Base-by-base conservation (phyloP, 2,113 vertebrate species). In the Pachycephala philippinensis region DNA sequence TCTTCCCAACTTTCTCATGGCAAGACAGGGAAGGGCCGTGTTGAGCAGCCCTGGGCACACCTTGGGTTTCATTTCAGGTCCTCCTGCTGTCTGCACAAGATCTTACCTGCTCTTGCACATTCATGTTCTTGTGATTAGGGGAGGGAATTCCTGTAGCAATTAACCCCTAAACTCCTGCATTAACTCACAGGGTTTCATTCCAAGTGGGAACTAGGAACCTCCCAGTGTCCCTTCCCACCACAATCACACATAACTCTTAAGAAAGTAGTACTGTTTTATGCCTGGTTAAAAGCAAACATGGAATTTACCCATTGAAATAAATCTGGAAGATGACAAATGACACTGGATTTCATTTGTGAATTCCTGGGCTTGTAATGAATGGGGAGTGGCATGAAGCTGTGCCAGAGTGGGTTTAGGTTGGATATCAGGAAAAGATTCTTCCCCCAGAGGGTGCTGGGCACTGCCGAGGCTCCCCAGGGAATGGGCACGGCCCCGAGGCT, bases 401-500 rank as follows among this genome's bases (percentile, higher is more conserved):
- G 39, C 4, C 69, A 45, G 52, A 10, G 23, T 1, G 4, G 33
- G 27, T 6, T 66, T 22, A 17, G 33, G 24, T 13, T 35, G 45
- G 53, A 13, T 30, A 1, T 61, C 0, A 45, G n/a, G 50, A 0
- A 18, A 44, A 53, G 15, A 0, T 3, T 45, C 20, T n/a, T 52
- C 3, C 3, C 19, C 20, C 28, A 45, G n/a, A 60, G 60, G 44
- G 33, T 74, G 37, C 3, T 59, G 60, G 37, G 60, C 68, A 44
- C 60, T 82, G 52, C 6, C 7, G 42, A 71, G 49, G 50, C 42
- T 88, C 17, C 59, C 27, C 68, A 74, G 69, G 60, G 69, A 45
- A 24, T 45, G 69, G 69, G 0, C 7, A 30, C 5, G 0, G 7
- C 7, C 37, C 75, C 1, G 0, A 35, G 1, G 3, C 42, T 72